These are phyloP conservation scores for Torymus auratus DNA, from an alignment of 2,888 invertebrate genomes.

Conservation along the genomic window DNA sequence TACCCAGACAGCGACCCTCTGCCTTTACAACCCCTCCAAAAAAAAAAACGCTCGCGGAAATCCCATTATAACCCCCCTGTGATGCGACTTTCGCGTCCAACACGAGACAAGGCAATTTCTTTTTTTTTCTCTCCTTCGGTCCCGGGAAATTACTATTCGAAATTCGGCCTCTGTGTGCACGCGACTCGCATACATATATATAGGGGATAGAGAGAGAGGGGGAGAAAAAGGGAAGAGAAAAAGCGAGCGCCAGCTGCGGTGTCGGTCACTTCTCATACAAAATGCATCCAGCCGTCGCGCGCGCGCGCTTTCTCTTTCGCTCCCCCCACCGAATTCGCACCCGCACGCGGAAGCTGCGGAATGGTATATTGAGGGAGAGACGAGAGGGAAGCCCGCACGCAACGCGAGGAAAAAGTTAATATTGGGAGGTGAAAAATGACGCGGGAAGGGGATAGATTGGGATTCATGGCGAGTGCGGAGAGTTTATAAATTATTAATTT, in stretches of 20 bases:
- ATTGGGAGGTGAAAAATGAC: constrained; percentile 17
- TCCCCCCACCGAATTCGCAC: constrained; percentile 13
- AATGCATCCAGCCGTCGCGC: constrained; percentile 32
- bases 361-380: no score
- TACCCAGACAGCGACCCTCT: no score
- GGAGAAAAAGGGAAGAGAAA: not conserved
- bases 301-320: constrained; percentile 10
- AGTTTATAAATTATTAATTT: not conserved
- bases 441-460: not conserved
- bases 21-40: no score
- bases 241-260: constrained; percentile 25
- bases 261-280: constrained; percentile 35
- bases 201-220: no score
- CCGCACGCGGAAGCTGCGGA: not conserved
- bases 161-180: constrained; percentile 17
- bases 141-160: constrained; percentile 33
- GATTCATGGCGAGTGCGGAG: no score
- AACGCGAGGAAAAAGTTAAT: not conserved
- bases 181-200: not conserved
- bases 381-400: no score
- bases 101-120: constrained; percentile 26
- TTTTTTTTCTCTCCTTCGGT: not conserved
- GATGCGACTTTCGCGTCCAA: constrained; percentile 11
- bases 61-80: no score
- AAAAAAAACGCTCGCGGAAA: no score